Evolutionary conservation across 2,113 vertebrate genomes (phyloP).

Genomic region (Thryonomys swinderianus): DNA sequence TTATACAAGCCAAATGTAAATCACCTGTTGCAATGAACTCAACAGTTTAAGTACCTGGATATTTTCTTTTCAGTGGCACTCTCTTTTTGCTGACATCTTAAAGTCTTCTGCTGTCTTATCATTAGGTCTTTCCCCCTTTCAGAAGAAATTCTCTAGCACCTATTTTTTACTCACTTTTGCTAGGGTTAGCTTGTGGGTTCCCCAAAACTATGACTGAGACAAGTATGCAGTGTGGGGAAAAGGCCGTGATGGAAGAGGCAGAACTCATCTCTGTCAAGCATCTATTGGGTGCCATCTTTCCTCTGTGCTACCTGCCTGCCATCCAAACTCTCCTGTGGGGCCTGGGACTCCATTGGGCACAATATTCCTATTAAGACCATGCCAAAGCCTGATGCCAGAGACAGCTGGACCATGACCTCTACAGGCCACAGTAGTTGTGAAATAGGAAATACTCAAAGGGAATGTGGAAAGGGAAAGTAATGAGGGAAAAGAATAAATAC

Average conservation of each 20-base stretch:
- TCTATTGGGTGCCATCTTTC: background rate
- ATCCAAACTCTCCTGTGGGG: background rate
- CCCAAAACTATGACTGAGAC: background rate
- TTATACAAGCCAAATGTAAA: background rate
- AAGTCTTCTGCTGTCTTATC: background rate
- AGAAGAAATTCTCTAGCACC: background rate
- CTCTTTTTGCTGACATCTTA: background rate
- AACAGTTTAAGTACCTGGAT: background rate
- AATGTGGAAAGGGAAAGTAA: too few relatives aligned
- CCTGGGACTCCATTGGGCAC: background rate
- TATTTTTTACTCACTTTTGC: background rate
- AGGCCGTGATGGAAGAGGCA: background rate
- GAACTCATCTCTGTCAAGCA: background rate
- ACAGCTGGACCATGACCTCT: background rate
- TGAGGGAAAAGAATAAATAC: too few relatives aligned
- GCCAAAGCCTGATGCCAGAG: background rate
- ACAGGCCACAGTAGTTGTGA: accelerated
- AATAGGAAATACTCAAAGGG: too few relatives aligned
- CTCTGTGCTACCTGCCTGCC: background rate
- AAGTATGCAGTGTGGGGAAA: background rate
- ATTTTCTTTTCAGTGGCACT: background rate
- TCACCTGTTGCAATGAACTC: background rate
- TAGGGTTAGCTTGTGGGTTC: background rate
- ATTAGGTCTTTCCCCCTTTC: background rate
- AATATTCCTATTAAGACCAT: background rate